Base-by-base conservation (phyloP, 92 coral and sea anemone species). In the Meandrina meandrites region DNA sequence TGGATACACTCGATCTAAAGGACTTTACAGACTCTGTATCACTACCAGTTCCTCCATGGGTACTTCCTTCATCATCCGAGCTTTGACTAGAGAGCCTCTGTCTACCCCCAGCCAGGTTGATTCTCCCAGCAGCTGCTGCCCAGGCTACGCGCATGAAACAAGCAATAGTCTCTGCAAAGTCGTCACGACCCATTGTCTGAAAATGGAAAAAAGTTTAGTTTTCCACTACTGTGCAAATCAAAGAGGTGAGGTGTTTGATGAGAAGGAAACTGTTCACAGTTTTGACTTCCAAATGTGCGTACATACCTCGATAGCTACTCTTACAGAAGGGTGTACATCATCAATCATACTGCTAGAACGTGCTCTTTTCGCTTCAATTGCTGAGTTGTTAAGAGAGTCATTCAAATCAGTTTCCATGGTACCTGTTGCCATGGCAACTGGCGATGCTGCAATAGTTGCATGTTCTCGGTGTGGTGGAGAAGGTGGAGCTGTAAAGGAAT, bases 111-210 rank as follows among this genome's bases (percentile, higher is more conserved):
- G 98, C 98, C 47, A 95, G 92, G 91, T 95, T 93, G 45, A 95
- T 81, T 72, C 93, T 85, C 4, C 98, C 98, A 42, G 95, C 96
- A 15, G 98, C 98, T 84, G 98, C 98, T 22, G 98, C 98, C 98
- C 98, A 95, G n/a, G 98, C 93, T 9, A 95, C 98, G 32, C 98
- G 91, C 98, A 95, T 95, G 31, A 95, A 85, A 79, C 98, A 95
- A 18, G 98, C 98, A 73, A 95, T 95, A 8, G 98, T 95, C 78
- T 95, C 98, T 3, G 98, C 98, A 71, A 95, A 95, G 82, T 95
- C 98, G 54, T 95, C 98, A 30, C 98, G 89, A 13, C 95, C 95
- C 98, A 95, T 95, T 21, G 98, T 95, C 98, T 94, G 90, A 36
- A 81, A 45, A 54, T 0, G 28, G 45, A 73, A 56, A 72, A 7